These are phyloP conservation scores for Galerucella calmariensis DNA, from an alignment of 2,888 invertebrate species.

Conservation along the genomic window DNA sequence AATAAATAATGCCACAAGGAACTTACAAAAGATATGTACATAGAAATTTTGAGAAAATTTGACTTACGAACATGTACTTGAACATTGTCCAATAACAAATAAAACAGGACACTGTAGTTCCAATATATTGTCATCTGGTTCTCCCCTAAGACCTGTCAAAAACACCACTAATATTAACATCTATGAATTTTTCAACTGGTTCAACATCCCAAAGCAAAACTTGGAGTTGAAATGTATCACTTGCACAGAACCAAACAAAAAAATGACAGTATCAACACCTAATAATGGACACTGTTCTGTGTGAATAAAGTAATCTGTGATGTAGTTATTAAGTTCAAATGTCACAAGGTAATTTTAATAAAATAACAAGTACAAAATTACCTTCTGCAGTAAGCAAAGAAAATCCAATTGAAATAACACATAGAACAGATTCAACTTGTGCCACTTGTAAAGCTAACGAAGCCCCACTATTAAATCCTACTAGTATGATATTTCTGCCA, in stretches of 20 bases:
- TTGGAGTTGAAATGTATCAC: too few relatives aligned
- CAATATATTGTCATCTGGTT: slow-evolving; percentile 79
- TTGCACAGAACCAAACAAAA: too few relatives aligned
- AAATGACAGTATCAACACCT: too few relatives aligned
- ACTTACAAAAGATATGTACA: too few relatives aligned
- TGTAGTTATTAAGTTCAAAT: too few relatives aligned
- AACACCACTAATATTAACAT: background rate
- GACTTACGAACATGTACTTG: slow-evolving; percentile 70
- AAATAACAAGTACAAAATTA: slow-evolving; percentile 27
- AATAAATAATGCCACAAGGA: too few relatives aligned
- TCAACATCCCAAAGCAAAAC: too few relatives aligned
- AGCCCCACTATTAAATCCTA: slow-evolving; percentile 83
- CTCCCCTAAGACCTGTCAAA: slow-evolving; percentile 67
- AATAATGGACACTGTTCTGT: too few relatives aligned
- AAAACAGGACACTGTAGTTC: slow-evolving; percentile 79
- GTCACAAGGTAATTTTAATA: too few relatives aligned
- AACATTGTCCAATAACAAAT: slow-evolving; percentile 83
- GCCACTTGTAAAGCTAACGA: slow-evolving; percentile 81
- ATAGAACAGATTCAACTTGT: slow-evolving; percentile 76
- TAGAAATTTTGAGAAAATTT: too few relatives aligned
- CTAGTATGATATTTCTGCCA: slow-evolving; percentile 77
- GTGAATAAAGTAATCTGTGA: too few relatives aligned
- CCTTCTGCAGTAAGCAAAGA: slow-evolving; percentile 80
- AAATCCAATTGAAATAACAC: slow-evolving; percentile 83
- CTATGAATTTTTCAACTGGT: too few relatives aligned